Conservation (phyloP, 2,113 vertebrate species). For the Alethe diademata region DNA sequence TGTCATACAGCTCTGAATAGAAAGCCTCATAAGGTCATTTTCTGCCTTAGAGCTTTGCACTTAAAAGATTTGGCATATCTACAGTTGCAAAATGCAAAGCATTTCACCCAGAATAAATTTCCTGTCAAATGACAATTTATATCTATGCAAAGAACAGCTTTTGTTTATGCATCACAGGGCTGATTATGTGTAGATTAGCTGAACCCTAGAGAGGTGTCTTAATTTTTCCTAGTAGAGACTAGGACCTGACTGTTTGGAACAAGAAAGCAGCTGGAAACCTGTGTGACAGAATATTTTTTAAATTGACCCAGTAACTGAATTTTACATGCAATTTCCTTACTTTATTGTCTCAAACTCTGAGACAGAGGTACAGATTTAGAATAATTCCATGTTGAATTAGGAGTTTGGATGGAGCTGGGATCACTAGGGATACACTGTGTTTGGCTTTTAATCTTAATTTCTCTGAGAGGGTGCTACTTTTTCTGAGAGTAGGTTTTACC, state of each 20-base stretch:
- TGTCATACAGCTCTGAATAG: conserved; percentile 16
- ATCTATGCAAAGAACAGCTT: conserved; percentile 7
- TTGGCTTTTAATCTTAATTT: neutral
- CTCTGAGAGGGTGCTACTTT: neutral
- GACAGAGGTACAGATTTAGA: neutral
- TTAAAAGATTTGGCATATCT: conserved; percentile 20
- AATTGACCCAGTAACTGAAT: neutral
- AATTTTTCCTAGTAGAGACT: neutral
- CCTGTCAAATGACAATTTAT: conserved; percentile 17
- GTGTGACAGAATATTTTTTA: neutral
- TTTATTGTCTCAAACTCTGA: neutral
- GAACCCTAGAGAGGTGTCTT: neutral
- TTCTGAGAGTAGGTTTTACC: neutral
- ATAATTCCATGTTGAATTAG: neutral
- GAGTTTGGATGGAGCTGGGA: neutral
- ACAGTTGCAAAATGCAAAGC: neutral
- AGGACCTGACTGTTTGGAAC: neutral
- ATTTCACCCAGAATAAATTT: conserved; percentile 44
- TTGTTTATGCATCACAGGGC: neutral
- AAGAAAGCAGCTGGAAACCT: neutral
- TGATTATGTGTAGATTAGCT: conserved; percentile 21
- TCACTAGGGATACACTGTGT: neutral
- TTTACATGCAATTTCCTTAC: neutral
- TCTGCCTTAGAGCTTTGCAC: conserved; percentile 17
- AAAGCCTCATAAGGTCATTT: conserved; percentile 38